phyloP scores from a whole-genome alignment of 2,888 invertebrate genomes.

The Drosophila anomalata region DNA sequence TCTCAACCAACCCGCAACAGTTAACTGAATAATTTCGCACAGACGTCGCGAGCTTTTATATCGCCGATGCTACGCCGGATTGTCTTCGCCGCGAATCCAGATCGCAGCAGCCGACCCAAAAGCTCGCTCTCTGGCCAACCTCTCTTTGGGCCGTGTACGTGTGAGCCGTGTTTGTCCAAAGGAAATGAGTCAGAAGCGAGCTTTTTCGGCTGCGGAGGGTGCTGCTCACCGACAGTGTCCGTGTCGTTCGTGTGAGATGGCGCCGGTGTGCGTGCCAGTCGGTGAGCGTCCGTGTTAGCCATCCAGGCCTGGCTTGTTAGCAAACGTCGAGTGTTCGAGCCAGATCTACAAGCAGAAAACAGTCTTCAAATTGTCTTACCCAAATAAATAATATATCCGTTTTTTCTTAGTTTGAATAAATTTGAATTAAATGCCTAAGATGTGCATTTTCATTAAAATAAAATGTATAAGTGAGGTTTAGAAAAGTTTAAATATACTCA shows the following conservation, averaged over 20 bases:
- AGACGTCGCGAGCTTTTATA: constrained; percentile 83
- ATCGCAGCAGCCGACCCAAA: constrained; percentile 37
- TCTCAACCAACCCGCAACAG: constrained; percentile 83
- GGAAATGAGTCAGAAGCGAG: constrained; percentile 57
- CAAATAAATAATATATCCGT: background rate
- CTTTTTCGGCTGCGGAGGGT: constrained; percentile 43
- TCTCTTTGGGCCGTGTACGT: constrained; percentile 11
- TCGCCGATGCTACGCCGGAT: constrained; percentile 61
- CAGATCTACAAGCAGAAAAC: background rate
- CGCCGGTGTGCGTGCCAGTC: constrained; percentile 27
- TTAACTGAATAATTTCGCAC: constrained; percentile 84
- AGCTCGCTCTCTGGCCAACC: constrained; percentile 51
- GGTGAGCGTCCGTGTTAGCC: constrained; percentile 8
- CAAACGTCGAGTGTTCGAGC: background rate
- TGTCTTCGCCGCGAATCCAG: constrained; percentile 49
- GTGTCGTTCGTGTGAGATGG: constrained; percentile 58
- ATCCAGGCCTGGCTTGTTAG: background rate
- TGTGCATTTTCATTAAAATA: background rate
- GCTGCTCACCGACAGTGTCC: constrained; percentile 61
- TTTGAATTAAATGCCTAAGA: background rate
- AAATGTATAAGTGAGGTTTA: background rate
- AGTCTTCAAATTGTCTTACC: background rate
- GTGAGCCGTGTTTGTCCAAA: constrained; percentile 39
- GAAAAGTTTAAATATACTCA: background rate
- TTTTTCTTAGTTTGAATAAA: no score